A percentile compares a stretch with the other conserved stretches of the same genome.
Conservation (phyloP, 2,888 invertebrate genomes). For the Dynastes tityus region DNA sequence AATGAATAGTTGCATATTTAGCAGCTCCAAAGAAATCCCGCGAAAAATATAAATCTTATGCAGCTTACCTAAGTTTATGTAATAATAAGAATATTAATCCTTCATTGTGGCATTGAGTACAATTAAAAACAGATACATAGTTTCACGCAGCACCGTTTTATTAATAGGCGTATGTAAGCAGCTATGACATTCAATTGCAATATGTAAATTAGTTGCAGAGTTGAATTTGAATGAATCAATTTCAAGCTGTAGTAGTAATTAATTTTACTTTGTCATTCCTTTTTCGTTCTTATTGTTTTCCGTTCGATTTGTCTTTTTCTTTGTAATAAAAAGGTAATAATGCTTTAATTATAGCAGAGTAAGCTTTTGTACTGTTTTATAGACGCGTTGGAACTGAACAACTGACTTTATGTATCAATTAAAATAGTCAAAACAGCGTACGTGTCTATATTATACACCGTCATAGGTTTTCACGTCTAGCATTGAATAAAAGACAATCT, state of each 20-base stretch:
- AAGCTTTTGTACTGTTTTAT: too few relatives aligned
- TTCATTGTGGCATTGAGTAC: background rate
- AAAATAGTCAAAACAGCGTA: too few relatives aligned
- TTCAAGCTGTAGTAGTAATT: background rate
- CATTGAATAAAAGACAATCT: too few relatives aligned
- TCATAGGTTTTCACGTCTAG: too few relatives aligned
- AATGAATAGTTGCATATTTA: too few relatives aligned
- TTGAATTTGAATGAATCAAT: background rate
- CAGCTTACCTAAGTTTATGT: too few relatives aligned
- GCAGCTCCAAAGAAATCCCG: too few relatives aligned
- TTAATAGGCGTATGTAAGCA: conserved; percentile 8
- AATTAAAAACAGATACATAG: background rate
- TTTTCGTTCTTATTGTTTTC: background rate
- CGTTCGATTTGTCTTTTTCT: background rate
- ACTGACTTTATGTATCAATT: too few relatives aligned
- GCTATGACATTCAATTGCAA: background rate
- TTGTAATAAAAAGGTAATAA: background rate
- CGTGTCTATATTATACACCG: too few relatives aligned
- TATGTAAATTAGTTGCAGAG: conserved; percentile 1
- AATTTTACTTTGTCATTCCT: background rate
- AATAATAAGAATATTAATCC: background rate
- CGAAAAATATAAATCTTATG: too few relatives aligned
- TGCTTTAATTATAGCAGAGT: too few relatives aligned
- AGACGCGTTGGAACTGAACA: too few relatives aligned
- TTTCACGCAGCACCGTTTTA: background rate